A percentile compares a stretch with the other conserved stretches of the same genome.
phyloP scores from a whole-genome alignment of 1,140 invertebrate genomes.

The Thaumetopoea pityocampa region DNA sequence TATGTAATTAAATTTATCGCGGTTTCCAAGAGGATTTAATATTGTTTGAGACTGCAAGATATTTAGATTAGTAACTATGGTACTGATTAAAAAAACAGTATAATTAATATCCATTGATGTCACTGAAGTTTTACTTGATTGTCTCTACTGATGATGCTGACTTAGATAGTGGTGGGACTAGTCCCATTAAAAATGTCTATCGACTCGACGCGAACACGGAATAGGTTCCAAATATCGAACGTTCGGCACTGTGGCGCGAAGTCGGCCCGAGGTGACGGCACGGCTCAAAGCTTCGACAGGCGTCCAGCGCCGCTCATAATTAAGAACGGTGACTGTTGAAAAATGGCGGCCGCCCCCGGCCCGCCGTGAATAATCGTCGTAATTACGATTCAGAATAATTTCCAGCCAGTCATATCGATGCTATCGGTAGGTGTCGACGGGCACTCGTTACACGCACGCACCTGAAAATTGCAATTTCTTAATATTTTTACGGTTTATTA shows the following conservation, averaged over 20 bases:
- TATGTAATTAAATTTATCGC: no score
- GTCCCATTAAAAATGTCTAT: no score
- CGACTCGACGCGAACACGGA: no score
- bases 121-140: no score
- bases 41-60: no score
- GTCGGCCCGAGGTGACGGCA: constrained; percentile 68
- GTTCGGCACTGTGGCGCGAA: constrained; percentile 41
- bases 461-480: constrained; percentile 57
- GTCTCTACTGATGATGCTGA: no score
- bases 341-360: constrained; percentile 74
- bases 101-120: no score
- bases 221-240: constrained; percentile 20
- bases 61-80: no score
- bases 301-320: constrained; percentile 71
- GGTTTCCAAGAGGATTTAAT: no score
- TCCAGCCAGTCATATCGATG: constrained; percentile 75
- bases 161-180: no score
- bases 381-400: constrained; percentile 76
- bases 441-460: constrained; percentile 72
- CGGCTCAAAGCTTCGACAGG: constrained; percentile 72
- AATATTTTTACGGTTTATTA: constrained; percentile 15
- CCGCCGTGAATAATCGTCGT: constrained; percentile 75
- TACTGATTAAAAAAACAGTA: no score
- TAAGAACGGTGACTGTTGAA: constrained; percentile 76
- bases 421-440: constrained; percentile 72